Evolutionary conservation across 1,140 invertebrate species (phyloP).

Genomic region (Lepidurus apus): DNA sequence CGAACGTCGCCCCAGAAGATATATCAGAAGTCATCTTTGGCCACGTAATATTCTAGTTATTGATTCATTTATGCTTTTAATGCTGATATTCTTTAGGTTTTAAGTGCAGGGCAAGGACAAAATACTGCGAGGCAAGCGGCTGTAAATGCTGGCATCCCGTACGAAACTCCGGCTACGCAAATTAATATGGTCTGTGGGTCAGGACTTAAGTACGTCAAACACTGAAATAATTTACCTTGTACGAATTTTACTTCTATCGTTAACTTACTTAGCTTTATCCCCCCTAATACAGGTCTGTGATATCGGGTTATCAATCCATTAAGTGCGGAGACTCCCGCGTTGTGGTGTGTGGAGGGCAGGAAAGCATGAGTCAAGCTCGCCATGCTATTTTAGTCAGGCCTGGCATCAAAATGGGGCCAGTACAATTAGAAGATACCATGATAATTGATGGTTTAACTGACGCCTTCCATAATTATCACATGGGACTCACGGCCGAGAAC

Average conservation of each 20-base stretch:
- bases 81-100: conserved; percentile 47
- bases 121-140: conserved; percentile 79
- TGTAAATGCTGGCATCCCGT: conserved; percentile 68
- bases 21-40: conserved; percentile 81
- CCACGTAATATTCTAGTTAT: conserved; percentile 56
- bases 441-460: conserved; percentile 72
- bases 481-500: conserved; percentile 84
- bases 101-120: conserved; percentile 70
- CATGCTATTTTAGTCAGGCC: conserved; percentile 62
- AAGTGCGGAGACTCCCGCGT: conserved; percentile 61
- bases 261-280: no score
- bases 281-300: conserved; percentile 54
- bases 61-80: neutral
- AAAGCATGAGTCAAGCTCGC: conserved; percentile 75
- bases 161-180: conserved; percentile 63
- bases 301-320: conserved; percentile 64
- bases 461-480: conserved; percentile 69
- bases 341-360: conserved; percentile 76
- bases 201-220: conserved; percentile 61
- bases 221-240: neutral
- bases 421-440: conserved; percentile 62
- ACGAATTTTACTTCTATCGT: no score
- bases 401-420: conserved; percentile 65
- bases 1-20: conserved; percentile 55
- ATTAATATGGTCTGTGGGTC: conserved; percentile 84